Evolutionary conservation across 2,888 invertebrate genomes (phyloP), one percentile per base, ranked within the genome.

Genomic region (Agrotis exclamationis): DNA sequence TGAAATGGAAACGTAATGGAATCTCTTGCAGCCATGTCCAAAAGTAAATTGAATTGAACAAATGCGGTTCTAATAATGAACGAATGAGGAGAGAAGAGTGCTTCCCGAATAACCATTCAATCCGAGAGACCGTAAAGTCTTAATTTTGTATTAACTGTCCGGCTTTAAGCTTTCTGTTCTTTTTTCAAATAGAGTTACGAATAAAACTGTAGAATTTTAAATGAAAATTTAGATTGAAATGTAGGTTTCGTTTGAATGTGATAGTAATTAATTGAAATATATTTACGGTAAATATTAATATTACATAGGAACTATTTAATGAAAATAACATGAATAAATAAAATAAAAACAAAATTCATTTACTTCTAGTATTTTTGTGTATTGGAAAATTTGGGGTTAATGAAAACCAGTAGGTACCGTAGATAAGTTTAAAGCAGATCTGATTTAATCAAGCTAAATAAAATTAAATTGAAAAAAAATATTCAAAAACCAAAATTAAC

Each of bases 41-140:
- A 90, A 85, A 90, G 87, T 88, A 90, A 88, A 89, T 91, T 88
- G 84, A 89, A 90, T 89, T 87, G 87, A 83, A 84, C 85, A 87
- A 89, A 89, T 86, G 85, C 84, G 87, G 80, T 88, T 87, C 79
- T 82, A 84, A 85, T 86, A 89, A 87, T 85, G 80, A 84, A 80
- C 67, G 79, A 76, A 78, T 79, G 59, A 59, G 83, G 63, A 78
- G 77, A 74, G 76, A 72, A 69, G 62, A 78, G 51, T 63, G 65
- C 64, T 76, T 78, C 73, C 65, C 68, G 67, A 76, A 63, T 70
- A 74, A 77, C 70, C 70, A 79, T 80, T 82, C 69, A 75, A 63
- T 68, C 58, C 5, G 56, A 63, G 58, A 50, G 73, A 45, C 51
- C 57, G 47, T 70, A 63, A 70, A 63, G 28, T 67, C 58, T 63